Evolutionary conservation across 2,888 invertebrate genomes (phyloP).

Genomic region (Arge pagana): DNA sequence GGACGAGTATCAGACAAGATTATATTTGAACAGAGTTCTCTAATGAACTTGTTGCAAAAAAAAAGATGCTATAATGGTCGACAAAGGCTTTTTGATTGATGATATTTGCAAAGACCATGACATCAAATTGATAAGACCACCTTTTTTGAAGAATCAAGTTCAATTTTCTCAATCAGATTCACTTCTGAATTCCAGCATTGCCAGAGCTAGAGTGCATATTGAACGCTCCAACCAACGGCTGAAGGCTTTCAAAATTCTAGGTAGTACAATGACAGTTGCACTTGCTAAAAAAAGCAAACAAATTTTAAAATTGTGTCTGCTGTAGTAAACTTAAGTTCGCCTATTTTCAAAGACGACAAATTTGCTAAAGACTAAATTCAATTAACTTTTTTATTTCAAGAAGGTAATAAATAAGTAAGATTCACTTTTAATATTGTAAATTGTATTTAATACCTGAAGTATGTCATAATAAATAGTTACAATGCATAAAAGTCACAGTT

Average conservation of each 20-base stretch:
- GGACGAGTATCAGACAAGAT: slow-evolving; percentile 31
- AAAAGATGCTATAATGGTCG: slow-evolving; percentile 30
- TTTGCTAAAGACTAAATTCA: slow-evolving; percentile 3
- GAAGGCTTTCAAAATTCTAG: slow-evolving; percentile 20
- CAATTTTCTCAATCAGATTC: slow-evolving; percentile 27
- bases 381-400: too few relatives aligned
- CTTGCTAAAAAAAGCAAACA: slow-evolving; percentile 15
- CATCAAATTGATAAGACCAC: slow-evolving; percentile 27
- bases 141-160: slow-evolving; percentile 21
- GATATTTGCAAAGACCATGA: slow-evolving; percentile 29
- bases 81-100: slow-evolving; percentile 27
- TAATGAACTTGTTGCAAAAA: slow-evolving; percentile 13
- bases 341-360: slow-evolving; percentile 18
- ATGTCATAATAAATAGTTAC: too few relatives aligned
- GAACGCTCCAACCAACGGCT: slow-evolving; percentile 27
- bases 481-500: too few relatives aligned
- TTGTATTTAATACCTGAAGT: too few relatives aligned
- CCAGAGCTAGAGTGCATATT: slow-evolving; percentile 28
- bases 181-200: slow-evolving; percentile 19
- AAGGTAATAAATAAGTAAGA: too few relatives aligned
- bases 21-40: slow-evolving; percentile 24
- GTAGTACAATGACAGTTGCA: slow-evolving; percentile 11
- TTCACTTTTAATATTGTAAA: too few relatives aligned
- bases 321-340: slow-evolving; percentile 15
- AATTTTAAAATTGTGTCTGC: slow-evolving; percentile 21